Conservation (phyloP, 2,797 vertebrate genomes). For the Falco novaeseelandiae region DNA sequence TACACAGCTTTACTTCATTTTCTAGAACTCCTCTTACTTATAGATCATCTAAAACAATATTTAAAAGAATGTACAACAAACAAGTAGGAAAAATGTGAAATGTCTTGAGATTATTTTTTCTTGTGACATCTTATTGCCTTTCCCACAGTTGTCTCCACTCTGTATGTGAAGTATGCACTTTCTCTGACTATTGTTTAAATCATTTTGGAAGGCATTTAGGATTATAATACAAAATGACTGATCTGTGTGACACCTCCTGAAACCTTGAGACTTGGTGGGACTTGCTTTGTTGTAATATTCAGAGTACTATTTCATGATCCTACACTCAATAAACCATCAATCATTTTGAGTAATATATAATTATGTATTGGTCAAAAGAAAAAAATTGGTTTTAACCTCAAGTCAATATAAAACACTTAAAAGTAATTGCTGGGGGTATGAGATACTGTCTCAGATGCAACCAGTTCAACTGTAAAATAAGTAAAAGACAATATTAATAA, state of each 20-base stretch:
- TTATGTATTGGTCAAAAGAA: slow-evolving; percentile 16
- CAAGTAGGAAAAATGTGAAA: background rate
- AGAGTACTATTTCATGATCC: slow-evolving; percentile 11
- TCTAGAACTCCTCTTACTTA: background rate
- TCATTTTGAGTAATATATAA: slow-evolving; percentile 50
- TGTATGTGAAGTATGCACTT: background rate
- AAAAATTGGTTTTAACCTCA: background rate
- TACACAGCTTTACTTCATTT: background rate
- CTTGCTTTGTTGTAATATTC: slow-evolving; percentile 36
- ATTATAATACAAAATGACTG: slow-evolving; percentile 22
- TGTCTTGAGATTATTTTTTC: background rate
- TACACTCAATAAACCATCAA: slow-evolving; percentile 29
- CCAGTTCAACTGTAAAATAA: background rate
- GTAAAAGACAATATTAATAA: background rate
- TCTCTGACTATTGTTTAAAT: background rate
- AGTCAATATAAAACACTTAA: background rate
- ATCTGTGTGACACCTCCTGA: slow-evolving; percentile 17
- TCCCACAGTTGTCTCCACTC: background rate
- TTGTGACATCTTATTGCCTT: background rate
- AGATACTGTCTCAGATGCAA: background rate
- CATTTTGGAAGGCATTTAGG: background rate
- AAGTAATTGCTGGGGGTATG: slow-evolving; percentile 23
- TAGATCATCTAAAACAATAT: background rate
- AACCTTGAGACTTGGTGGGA: background rate
- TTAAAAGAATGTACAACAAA: background rate